A percentile compares a stretch with the other conserved stretches of the same genome.
These are phyloP conservation scores for Dendrocopos noguchii DNA, from an alignment of 2,113 vertebrate species.

Conservation along the genomic window DNA sequence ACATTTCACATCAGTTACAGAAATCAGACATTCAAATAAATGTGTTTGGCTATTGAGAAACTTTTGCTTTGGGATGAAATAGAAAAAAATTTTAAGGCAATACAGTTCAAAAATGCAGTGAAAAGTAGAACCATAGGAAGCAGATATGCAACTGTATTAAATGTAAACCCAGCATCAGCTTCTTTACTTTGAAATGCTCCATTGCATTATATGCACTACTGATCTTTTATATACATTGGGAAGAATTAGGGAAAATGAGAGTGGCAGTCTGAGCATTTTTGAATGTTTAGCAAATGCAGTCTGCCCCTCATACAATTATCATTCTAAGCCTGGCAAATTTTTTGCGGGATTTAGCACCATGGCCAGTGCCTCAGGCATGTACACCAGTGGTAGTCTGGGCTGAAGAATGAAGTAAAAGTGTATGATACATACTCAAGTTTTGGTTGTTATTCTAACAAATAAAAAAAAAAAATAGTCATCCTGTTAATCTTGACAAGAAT, in stretches of 20 bases:
- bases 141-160: neutral
- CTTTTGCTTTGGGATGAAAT: neutral
- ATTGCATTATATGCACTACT: neutral
- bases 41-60: neutral
- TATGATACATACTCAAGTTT: neutral
- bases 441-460: neutral
- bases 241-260: neutral
- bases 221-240: neutral
- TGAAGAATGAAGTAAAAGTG: neutral
- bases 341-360: neutral
- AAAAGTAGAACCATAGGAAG: neutral
- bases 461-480: neutral
- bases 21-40: neutral
- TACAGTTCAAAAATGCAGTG: neutral
- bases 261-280: neutral
- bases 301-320: neutral
- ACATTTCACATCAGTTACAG: neutral
- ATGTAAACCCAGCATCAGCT: neutral
- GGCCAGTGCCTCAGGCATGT: neutral
- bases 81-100: neutral
- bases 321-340: neutral
- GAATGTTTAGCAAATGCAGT: neutral
- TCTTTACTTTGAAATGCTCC: neutral
- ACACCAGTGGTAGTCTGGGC: neutral
- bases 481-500: neutral